Percentiles rank a stretch among this genome's conserved stretches.
Evolutionary conservation across 2,113 vertebrate genomes (phyloP).

Genomic region (Emydocephalus ijimae): DNA sequence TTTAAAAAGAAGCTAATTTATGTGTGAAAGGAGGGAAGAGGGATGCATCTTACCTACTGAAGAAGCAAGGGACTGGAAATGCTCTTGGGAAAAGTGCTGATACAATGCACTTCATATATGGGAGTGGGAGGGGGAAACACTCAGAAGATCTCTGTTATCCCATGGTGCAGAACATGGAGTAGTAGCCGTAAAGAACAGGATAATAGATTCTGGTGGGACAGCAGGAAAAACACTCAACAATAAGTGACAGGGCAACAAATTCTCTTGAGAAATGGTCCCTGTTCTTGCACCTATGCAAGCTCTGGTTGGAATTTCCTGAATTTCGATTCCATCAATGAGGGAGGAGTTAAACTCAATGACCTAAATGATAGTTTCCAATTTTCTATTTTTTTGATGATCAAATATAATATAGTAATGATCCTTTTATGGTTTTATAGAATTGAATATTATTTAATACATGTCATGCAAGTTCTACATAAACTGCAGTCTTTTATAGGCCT

Average conservation of each 20-base stretch:
- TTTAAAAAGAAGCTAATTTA: background rate
- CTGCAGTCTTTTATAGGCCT: background rate
- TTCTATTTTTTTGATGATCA: background rate
- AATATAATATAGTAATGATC: background rate
- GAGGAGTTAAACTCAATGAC: background rate
- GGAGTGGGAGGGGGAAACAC: background rate
- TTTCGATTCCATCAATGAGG: background rate
- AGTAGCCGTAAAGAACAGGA: background rate
- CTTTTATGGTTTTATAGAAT: background rate
- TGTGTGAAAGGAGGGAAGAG: background rate
- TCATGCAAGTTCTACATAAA: background rate
- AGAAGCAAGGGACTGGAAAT: background rate
- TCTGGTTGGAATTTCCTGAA: background rate
- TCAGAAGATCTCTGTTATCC: background rate
- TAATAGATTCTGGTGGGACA: background rate
- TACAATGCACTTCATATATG: background rate
- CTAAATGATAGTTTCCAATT: background rate
- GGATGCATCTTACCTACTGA: background rate
- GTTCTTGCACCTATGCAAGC: background rate
- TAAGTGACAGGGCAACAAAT: background rate
- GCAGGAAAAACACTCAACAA: background rate
- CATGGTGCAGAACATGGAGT: background rate
- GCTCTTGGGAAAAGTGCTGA: background rate
- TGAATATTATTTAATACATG: background rate
- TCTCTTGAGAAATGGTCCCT: background rate